Evolutionary conservation across 2,888 invertebrate genomes (phyloP), one percentile per base, ranked within the genome.

Genomic region (Dynastes hyllus): DNA sequence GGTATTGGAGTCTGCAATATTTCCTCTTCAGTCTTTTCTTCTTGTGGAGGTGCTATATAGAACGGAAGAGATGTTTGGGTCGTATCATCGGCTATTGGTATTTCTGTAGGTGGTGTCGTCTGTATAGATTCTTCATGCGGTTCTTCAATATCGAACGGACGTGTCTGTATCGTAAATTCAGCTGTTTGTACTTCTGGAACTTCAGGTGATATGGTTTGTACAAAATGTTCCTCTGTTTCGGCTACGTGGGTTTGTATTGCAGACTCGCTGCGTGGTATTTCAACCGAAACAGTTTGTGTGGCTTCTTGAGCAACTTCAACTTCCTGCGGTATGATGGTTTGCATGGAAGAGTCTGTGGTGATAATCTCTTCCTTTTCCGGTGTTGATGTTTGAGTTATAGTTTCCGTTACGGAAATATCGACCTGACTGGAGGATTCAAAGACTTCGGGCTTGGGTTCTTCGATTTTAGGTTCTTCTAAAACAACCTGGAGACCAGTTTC

Each of bases 61-160:
- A 70, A 76, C n/a, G 82, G 83, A 67, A 81, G 65, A n/a, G 83
- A 83, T 9, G 84, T 84, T 81, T 85, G 84, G 0, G 83, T 84
- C 29, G 80, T 77, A 67, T 81, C 80, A 77, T 83, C 81, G 50
- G 81, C 80, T 51, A 81, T 76, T 27, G 86, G 83, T 55, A 86
- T 85, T 37, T 84, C 84, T 16, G 84, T 83, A 37, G 86, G 86
- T 51, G 92, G 92, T n/a, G 92, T 91, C 9, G 92, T 92, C 87
- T 92, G 92, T 71, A 91, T 89, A 84, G 91, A 91, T 81, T 84
- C 84, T 77, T 86, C 85, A 27, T 79, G 76, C 61, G 85, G 84
- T 65, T 81, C 76, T n/a, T 73, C 76, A 70, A 83, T 81, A 50
- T 83, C 83, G 13, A 65, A 69, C 55, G 86, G 84, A 79, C 82